These are phyloP conservation scores for Garra rufa DNA, from an alignment of 2,113 vertebrate species.

Conservation along the genomic window DNA sequence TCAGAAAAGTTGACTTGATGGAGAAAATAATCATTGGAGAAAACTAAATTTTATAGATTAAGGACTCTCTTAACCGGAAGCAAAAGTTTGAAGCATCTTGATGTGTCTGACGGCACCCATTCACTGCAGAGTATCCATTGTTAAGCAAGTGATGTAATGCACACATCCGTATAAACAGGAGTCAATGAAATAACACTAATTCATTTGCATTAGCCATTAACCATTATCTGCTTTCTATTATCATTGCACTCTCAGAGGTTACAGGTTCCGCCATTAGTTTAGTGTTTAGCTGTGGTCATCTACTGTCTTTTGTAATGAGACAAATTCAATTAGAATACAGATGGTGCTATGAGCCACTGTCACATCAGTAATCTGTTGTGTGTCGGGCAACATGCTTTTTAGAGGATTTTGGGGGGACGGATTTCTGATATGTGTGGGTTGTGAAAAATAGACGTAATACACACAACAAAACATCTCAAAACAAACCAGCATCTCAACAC, in stretches of 20 bases:
- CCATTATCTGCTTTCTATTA: slow-evolving; percentile 39
- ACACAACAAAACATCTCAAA: background rate
- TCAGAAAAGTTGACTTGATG: too few relatives aligned
- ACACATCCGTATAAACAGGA: slow-evolving; percentile 5
- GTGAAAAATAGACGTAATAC: background rate
- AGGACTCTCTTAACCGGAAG: too few relatives aligned
- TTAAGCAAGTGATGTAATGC: background rate
- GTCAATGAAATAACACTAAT: background rate
- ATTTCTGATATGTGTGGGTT: background rate
- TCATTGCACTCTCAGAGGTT: slow-evolving; percentile 2
- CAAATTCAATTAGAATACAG: slow-evolving; percentile 51
- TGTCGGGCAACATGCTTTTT: slow-evolving; percentile 16
- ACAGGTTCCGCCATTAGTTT: slow-evolving; percentile 16
- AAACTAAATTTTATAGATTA: too few relatives aligned
- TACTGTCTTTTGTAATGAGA: slow-evolving; percentile 23
- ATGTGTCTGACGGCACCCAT: background rate
- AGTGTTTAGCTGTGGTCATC: slow-evolving; percentile 24
- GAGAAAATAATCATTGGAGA: too few relatives aligned
- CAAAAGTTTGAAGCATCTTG: background rate
- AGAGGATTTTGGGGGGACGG: background rate
- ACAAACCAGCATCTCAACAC: slow-evolving; percentile 17
- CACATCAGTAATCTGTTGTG: slow-evolving; percentile 29
- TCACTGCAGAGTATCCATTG: background rate
- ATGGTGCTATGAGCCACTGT: slow-evolving; percentile 27
- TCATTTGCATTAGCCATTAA: slow-evolving; percentile 26